Base-by-base conservation (phyloP, 1,140 invertebrate species). In the Grapholita molesta region DNA sequence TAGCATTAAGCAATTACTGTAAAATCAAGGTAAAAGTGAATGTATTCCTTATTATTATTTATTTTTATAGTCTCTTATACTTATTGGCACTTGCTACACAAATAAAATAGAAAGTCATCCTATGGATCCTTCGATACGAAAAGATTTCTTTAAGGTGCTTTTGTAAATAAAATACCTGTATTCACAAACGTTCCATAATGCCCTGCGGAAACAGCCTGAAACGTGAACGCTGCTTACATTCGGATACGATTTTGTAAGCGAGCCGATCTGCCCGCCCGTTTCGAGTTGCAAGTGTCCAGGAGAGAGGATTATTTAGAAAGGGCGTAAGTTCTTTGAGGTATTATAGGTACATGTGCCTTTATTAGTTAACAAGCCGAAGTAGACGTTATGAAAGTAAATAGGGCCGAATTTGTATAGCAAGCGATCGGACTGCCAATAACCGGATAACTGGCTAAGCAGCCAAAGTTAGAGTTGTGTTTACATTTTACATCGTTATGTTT, bases 251-350 rank as follows among this genome's bases (percentile, higher is more conserved):
- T 72, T 67, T 72, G 68, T 67, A 66, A 70, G 53, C 66, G 64
- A 61, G 61, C 66, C 66, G 69, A 57, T 70, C 38, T 67, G 42
- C 65, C 64, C 25, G 42, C 64, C 42, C 57, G 57, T 18, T 64
- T 64, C 76, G 73, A 80, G 79, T 78, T 78, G 70, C 61, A 78
- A 80, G 72, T 74, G 70, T 74, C 73, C 77, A 66, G 68, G 68
- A 70, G 57, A 48, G 42, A 21, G 15, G 42, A 21, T 21, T 1
- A 38, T 38, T 48, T 48, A 48, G 12, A 61, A 32, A 61, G 3
- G 57, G 5, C 30, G 12, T 61, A 48, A 21, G 42, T 48, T 15
- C 42, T 48, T 48, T 48, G 7, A 21, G 18, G n/a, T 48, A 21
- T 48, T 21, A 48, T 12, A 42, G 42, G 18, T 8, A 21, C 42